Evolutionary conservation across 2,888 invertebrate genomes (phyloP).

Genomic region (Kuschelorhynchus macadamiae): DNA sequence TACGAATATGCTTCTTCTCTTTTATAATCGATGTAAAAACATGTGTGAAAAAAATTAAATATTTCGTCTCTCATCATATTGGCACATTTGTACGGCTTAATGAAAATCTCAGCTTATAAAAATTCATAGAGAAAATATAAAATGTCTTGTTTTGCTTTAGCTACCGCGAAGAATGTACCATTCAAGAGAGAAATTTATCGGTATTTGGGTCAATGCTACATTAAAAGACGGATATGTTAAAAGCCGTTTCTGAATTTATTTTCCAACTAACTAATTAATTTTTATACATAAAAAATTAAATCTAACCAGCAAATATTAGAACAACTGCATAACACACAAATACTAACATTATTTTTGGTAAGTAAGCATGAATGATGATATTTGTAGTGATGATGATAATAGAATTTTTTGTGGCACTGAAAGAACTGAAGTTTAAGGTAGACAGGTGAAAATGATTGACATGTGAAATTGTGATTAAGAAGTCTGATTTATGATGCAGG

Average conservation of each 20-base stretch:
- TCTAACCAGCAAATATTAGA: not conserved
- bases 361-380: slow-evolving; percentile 13
- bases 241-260: slow-evolving; percentile 53
- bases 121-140: too few species aligned
- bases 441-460: slow-evolving; percentile 1
- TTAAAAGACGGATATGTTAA: slow-evolving; percentile 60
- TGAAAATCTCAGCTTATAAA: too few species aligned
- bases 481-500: slow-evolving; percentile 1
- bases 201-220: slow-evolving; percentile 61
- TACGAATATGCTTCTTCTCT: too few species aligned
- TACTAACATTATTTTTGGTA: not conserved
- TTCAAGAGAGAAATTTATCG: slow-evolving; percentile 53
- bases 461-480: not conserved
- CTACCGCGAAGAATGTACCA: slow-evolving; percentile 43
- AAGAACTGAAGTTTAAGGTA: slow-evolving; percentile 18
- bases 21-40: too few species aligned
- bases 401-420: slow-evolving; percentile 9
- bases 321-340: not conserved
- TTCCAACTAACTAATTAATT: slow-evolving; percentile 28
- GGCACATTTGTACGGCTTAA: too few species aligned
- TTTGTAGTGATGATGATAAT: not conserved
- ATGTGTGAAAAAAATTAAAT: too few species aligned
- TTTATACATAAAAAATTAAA: slow-evolving; percentile 15
- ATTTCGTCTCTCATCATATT: too few species aligned
- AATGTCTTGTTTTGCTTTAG: slow-evolving; percentile 9